These are phyloP conservation scores for Agapornis roseicollis DNA, from an alignment of 2,113 vertebrate genomes.

Conservation along the genomic window DNA sequence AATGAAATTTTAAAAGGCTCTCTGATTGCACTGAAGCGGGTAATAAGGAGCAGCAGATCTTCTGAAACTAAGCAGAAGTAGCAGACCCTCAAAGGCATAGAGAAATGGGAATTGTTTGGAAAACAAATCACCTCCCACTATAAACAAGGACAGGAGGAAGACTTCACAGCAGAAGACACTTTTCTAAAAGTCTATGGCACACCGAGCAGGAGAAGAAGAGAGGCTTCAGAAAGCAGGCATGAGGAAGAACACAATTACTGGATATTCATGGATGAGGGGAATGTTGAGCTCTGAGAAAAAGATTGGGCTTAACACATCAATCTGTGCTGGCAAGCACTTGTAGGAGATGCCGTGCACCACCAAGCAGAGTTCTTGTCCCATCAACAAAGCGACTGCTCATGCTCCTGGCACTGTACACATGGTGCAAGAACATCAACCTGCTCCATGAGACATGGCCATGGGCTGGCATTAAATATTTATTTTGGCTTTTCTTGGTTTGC, in stretches of 20 bases:
- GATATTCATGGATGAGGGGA: fast-evolving
- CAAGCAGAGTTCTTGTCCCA: not conserved
- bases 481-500: not conserved
- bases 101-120: not conserved
- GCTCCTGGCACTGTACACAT: fast-evolving
- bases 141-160: not conserved
- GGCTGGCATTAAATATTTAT: not conserved
- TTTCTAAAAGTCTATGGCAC: not conserved
- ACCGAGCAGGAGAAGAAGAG: not conserved
- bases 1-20: conserved; percentile 59
- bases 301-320: fast-evolving
- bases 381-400: fast-evolving
- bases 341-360: fast-evolving
- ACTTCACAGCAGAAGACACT: not conserved
- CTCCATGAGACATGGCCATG: not conserved
- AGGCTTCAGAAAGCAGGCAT: not conserved
- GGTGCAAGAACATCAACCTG: fast-evolving
- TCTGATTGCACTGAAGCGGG: conserved; percentile 57
- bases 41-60: conserved; percentile 54
- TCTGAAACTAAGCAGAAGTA: conserved; percentile 35
- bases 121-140: not conserved
- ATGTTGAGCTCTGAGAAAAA: not conserved
- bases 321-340: fast-evolving
- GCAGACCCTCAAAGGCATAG: not conserved
- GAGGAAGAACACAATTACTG: not conserved